phyloP scores from a whole-genome alignment of 2,797 vertebrate genomes.

The Picus viridis region DNA sequence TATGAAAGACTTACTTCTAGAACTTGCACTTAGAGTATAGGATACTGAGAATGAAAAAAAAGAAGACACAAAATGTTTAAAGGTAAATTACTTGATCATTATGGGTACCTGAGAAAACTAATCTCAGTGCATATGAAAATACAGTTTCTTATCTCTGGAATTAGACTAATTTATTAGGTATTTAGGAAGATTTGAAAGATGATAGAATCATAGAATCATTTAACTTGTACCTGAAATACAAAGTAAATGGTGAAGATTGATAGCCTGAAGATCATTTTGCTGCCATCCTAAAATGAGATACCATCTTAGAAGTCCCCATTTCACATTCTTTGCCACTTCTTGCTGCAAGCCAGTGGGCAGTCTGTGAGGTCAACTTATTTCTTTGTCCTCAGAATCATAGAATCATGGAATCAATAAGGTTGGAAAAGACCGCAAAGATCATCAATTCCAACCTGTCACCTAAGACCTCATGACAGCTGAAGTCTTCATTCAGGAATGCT shows the following conservation, averaged over 20 bases:
- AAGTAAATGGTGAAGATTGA: not conserved
- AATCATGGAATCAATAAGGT: no score
- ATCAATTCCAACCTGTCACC: no score
- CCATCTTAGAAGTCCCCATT: not conserved
- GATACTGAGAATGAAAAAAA: not conserved
- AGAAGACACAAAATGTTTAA: not conserved
- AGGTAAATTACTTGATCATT: not conserved
- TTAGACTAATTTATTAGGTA: not conserved
- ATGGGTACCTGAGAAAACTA: not conserved
- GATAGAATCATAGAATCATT: not conserved
- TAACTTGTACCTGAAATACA: accelerated
- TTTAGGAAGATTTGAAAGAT: not conserved
- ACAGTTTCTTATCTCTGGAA: not conserved
- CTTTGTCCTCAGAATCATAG: not conserved
- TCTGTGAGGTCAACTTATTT: not conserved
- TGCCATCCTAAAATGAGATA: not conserved
- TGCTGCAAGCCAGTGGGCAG: not conserved
- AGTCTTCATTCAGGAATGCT: not conserved
- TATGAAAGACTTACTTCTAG: not conserved
- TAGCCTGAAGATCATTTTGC: not conserved
- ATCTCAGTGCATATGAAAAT: not conserved
- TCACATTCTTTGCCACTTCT: not conserved
- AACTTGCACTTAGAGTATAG: not conserved
- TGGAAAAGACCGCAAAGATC: no score
- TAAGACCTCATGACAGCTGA: no score